Conservation (phyloP, 1,140 invertebrate species). For the Teleogryllus occipitalis region DNA sequence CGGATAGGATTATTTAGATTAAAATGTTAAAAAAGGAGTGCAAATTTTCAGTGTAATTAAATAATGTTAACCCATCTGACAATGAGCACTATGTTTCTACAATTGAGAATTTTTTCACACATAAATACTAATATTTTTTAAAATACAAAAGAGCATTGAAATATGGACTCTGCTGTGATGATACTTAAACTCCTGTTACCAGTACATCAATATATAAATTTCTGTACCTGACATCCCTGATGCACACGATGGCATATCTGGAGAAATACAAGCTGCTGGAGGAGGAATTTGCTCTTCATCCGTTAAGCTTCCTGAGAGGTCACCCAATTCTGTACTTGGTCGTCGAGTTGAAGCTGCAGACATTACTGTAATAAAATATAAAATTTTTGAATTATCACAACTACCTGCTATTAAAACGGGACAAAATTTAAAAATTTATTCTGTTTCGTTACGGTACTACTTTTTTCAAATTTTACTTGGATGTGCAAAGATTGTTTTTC, state of each 20-base stretch:
- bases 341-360: conserved; percentile 25
- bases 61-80: too few species aligned
- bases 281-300: conserved; percentile 12
- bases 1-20: too few species aligned
- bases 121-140: too few species aligned
- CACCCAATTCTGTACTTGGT: conserved; percentile 22
- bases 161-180: too few species aligned
- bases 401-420: not conserved
- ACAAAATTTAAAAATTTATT: conserved; percentile 9
- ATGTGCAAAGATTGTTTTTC: not conserved
- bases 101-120: too few species aligned
- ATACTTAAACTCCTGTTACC: too few species aligned
- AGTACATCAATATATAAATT: too few species aligned
- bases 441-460: not conserved
- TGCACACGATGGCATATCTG: conserved; percentile 39
- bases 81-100: too few species aligned
- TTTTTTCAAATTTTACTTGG: not conserved
- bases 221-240: conserved; percentile 35
- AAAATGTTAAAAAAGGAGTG: too few species aligned
- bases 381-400: not conserved
- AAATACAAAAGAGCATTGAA: too few species aligned
- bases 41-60: too few species aligned
- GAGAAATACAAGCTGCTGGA: conserved; percentile 32
- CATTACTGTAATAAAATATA: conserved; percentile 25
- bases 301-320: conserved; percentile 15